Evolutionary conservation across 37 sponge, comb jelly and placozoan species (phyloP), one percentile per base, ranked within the genome.

Genomic region (Amphimedon queenslandica): DNA sequence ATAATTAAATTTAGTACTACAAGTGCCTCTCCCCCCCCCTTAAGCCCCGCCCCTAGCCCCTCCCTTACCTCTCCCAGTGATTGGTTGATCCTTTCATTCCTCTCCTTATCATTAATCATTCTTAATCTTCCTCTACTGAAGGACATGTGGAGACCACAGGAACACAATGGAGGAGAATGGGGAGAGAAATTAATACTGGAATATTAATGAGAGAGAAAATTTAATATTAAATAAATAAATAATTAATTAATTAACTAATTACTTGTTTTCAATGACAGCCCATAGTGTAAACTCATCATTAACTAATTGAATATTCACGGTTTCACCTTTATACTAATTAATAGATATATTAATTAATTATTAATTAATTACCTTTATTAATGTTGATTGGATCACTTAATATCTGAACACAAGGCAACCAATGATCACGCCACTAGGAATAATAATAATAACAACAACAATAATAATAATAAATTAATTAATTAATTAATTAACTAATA

Each of bases 281-380:
- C 92, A 91, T 25, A 91, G 77, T 42, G 72, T 84, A 74, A 82
- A 91, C 37, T 91, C 88, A 72, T 91, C 92, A 69, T 87, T 76
- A 34, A 55, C 21, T 11, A 74, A 39, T 55, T 27, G 40, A 25
- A 83, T 58, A 10, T 41, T 72, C 73, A 89, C 28, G n/a, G 29
- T 24, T 11, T 83, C 72, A 43, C 80, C 83, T 82, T 18, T 13
- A 47, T 47, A 47, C 13, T 18, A 23, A 32, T 30, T 23, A n/a
- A 72, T 29, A 31, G 18, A 23, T 30, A 30, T 28, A 58, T 31
- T n/a, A 58, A 21, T 72, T 23, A 30, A 25, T 25, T 23, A 2
- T 33, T n/a, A 18, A 40, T 6, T n/a, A n/a, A 25, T 31, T 63
- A 86, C 92, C 87, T 87, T 82, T 56, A 5, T 42, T 51, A 11